Conservation (phyloP, 2,888 invertebrate species). For the Toxonevra muliebris region DNA sequence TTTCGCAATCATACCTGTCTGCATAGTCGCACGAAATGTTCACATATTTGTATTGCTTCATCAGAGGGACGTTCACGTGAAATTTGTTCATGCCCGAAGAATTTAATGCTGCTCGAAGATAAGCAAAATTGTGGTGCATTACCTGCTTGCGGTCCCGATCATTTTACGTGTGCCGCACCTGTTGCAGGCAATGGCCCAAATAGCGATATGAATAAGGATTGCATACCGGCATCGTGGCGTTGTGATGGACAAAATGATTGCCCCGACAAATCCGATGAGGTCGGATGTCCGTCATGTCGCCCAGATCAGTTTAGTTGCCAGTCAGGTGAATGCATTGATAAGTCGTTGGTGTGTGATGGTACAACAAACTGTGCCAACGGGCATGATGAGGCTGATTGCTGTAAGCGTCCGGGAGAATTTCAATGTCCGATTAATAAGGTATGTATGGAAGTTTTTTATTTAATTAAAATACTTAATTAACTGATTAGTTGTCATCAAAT, state of each 20-base stretch:
- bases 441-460: no score
- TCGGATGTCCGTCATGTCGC: conserved; percentile 76
- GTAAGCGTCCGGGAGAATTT: conserved; percentile 71
- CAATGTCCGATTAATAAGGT: conserved; percentile 77
- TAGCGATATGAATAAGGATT: conserved; percentile 69
- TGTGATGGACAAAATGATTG: conserved; percentile 84
- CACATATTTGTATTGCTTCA: conserved; percentile 75
- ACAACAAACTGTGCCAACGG: conserved; percentile 74
- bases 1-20: conserved; percentile 72
- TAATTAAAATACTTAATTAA: no score
- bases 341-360: conserved; percentile 71
- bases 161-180: conserved; percentile 74
- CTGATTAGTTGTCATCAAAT: no score
- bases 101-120: conserved; percentile 72
- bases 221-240: conserved; percentile 76
- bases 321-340: conserved; percentile 71
- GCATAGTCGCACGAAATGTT: conserved; percentile 72
- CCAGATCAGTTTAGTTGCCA: conserved; percentile 73
- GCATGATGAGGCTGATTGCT: conserved; percentile 76
- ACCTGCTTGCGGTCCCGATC: conserved; percentile 76
- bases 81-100: conserved; percentile 81
- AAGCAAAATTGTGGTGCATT: conserved; percentile 73
- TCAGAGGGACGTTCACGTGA: conserved; percentile 69
- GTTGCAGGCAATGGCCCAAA: conserved; percentile 57
- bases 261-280: conserved; percentile 83